These are phyloP conservation scores for Centroberyx gerrardi DNA, from an alignment of 2,797 vertebrate genomes.

Conservation along the genomic window DNA sequence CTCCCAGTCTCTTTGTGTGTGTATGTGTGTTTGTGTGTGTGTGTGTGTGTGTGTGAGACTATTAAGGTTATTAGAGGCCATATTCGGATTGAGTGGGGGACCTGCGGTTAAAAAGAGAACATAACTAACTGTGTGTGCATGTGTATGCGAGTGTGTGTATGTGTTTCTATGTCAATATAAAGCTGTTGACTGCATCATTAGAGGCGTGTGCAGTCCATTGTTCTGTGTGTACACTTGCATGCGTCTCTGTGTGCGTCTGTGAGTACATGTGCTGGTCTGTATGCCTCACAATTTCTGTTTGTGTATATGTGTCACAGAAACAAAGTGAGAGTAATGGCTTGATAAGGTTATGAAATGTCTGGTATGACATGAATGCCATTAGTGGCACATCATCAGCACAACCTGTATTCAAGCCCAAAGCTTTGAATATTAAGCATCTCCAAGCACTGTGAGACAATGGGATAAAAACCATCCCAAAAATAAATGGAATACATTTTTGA, in stretches of 20 bases:
- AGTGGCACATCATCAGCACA: neutral
- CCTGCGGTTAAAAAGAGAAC: neutral
- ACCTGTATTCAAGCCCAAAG: too few relatives aligned
- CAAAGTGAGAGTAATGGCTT: neutral
- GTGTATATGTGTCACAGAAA: neutral
- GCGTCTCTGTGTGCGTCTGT: neutral
- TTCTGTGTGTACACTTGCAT: too few relatives aligned
- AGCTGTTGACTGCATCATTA: neutral
- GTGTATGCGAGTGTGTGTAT: neutral
- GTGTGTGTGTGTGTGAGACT: neutral
- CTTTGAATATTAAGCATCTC: too few relatives aligned
- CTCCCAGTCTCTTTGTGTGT: neutral
- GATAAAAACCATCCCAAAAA: too few relatives aligned
- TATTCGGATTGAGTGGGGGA: neutral
- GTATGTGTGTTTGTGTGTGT: neutral
- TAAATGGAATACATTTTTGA: too few relatives aligned
- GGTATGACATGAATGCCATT: conserved; percentile 9
- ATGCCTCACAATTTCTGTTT: too few relatives aligned
- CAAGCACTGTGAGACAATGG: too few relatives aligned
- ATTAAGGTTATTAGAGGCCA: neutral
- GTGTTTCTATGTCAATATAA: neutral
- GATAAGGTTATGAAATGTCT: neutral
- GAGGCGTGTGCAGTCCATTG: too few relatives aligned
- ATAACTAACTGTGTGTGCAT: neutral
- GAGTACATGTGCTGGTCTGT: neutral